A percentile compares a stretch with the other conserved stretches of the same genome.
Evolutionary conservation across 2,888 invertebrate genomes (phyloP).

Genomic region (Dynastes tityus): DNA sequence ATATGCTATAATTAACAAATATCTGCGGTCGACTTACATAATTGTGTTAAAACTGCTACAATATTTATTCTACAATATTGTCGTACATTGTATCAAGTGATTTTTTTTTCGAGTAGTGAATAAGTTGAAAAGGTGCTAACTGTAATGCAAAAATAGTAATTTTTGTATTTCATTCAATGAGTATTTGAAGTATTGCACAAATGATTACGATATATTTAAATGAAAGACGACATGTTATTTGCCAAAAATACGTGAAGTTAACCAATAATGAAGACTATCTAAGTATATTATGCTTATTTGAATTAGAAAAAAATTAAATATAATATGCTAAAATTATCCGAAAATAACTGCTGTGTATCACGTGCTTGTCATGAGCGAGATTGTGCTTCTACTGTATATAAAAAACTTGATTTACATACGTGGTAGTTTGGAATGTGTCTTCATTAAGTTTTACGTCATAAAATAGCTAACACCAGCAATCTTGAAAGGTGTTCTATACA

Average conservation of each 20-base stretch:
- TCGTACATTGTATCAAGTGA: too few relatives aligned
- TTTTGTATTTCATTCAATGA: too few relatives aligned
- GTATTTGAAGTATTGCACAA: too few relatives aligned
- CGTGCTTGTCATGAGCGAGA: conserved; percentile 1
- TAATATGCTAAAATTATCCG: neutral
- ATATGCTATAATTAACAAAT: too few relatives aligned
- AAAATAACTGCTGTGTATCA: conserved; percentile 10
- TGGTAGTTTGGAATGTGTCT: conserved; percentile 21
- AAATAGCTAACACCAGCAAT: conserved; percentile 6
- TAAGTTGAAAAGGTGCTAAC: too few relatives aligned
- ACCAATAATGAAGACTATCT: too few relatives aligned
- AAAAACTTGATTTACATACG: conserved; percentile 20
- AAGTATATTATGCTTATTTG: neutral
- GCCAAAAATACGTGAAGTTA: neutral
- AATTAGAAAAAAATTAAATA: neutral
- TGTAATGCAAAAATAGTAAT: too few relatives aligned
- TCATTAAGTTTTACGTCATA: conserved; percentile 15
- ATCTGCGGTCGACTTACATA: too few relatives aligned
- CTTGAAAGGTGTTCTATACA: conserved; percentile 11
- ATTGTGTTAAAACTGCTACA: too few relatives aligned
- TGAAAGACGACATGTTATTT: neutral
- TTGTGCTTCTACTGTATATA: neutral
- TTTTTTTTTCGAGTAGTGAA: too few relatives aligned
- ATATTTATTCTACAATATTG: too few relatives aligned
- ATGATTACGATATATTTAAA: neutral